These are phyloP conservation scores for Fopius arisanus DNA, from an alignment of 1,140 invertebrate genomes.

Conservation along the genomic window DNA sequence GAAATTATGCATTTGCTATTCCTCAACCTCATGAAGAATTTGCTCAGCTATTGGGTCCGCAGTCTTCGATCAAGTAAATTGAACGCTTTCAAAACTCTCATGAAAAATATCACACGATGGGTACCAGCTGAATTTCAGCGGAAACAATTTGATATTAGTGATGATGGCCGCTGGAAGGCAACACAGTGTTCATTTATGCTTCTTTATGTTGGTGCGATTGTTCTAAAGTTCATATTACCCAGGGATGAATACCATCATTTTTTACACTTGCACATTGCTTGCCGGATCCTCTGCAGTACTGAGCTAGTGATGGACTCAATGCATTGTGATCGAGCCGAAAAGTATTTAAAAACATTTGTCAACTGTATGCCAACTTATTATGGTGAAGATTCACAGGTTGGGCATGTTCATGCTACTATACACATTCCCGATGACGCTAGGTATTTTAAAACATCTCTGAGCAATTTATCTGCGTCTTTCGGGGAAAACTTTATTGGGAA, in stretches of 20 bases:
- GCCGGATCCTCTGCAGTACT: constrained; percentile 4
- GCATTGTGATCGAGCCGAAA: background rate
- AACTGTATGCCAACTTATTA: constrained; percentile 27
- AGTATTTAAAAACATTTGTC: constrained; percentile 25
- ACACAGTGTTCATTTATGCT: constrained; percentile 20
- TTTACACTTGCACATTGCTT: background rate
- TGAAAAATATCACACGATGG: background rate
- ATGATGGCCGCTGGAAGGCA: constrained; percentile 8
- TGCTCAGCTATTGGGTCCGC: background rate
- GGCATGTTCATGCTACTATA: constrained; percentile 37
- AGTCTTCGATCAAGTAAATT: background rate
- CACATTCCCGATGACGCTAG: constrained; percentile 34
- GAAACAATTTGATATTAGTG: background rate
- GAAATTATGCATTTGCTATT: constrained; percentile 40
- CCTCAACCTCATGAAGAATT: background rate
- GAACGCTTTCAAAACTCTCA: background rate
- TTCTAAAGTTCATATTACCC: background rate
- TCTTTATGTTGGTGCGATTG: constrained; percentile 14
- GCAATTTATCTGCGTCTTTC: constrained; percentile 31
- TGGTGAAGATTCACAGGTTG: constrained; percentile 25
- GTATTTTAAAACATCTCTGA: constrained; percentile 27
- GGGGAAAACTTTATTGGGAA: constrained; percentile 35
- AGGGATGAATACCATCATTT: constrained; percentile 17
- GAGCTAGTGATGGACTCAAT: background rate
- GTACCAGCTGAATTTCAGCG: constrained; percentile 23